These are phyloP conservation scores for Gadopsis marmoratus DNA, from an alignment of 2,797 vertebrate species.

Conservation along the genomic window DNA sequence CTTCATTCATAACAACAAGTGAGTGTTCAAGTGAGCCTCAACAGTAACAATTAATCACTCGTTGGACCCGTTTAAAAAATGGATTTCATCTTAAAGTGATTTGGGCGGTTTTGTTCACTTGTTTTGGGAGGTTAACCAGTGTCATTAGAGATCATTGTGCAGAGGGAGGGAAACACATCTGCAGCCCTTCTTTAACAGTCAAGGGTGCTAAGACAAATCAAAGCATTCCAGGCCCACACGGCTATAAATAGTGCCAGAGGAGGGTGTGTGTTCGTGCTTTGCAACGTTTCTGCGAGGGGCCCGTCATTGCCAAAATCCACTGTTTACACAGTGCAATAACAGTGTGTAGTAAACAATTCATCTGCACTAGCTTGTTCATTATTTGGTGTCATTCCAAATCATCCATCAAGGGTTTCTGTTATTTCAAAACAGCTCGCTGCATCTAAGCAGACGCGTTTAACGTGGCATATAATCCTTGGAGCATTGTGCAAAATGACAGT, in stretches of 20 bases:
- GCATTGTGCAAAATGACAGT: constrained; percentile 6
- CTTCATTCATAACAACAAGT: constrained; percentile 44
- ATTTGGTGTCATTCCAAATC: constrained; percentile 20
- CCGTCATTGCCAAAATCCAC: constrained; percentile 69
- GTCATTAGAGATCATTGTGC: constrained; percentile 60
- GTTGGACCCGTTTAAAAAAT: background rate
- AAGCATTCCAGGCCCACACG: constrained; percentile 71
- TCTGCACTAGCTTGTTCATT: constrained; percentile 30
- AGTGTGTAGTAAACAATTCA: constrained; percentile 63
- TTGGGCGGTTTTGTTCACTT: constrained; percentile 21
- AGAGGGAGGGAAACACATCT: constrained; percentile 62
- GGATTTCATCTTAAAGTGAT: constrained; percentile 34
- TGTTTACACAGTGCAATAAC: constrained; percentile 69
- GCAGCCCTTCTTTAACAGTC: constrained; percentile 62
- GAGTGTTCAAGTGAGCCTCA: constrained; percentile 23
- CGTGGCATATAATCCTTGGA: background rate
- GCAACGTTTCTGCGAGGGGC: constrained; percentile 60
- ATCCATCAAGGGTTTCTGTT: constrained; percentile 46
- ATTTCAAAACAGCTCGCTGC: constrained; percentile 40
- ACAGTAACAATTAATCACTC: constrained; percentile 37
- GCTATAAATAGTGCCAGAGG: constrained; percentile 79
- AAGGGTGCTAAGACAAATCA: constrained; percentile 73
- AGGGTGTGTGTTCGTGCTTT: constrained; percentile 77
- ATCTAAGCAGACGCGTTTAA: constrained; percentile 9
- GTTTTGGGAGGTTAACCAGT: constrained; percentile 49